Conservation (phyloP, 2,888 invertebrate species). For the Sarcophaga subvicina region DNA sequence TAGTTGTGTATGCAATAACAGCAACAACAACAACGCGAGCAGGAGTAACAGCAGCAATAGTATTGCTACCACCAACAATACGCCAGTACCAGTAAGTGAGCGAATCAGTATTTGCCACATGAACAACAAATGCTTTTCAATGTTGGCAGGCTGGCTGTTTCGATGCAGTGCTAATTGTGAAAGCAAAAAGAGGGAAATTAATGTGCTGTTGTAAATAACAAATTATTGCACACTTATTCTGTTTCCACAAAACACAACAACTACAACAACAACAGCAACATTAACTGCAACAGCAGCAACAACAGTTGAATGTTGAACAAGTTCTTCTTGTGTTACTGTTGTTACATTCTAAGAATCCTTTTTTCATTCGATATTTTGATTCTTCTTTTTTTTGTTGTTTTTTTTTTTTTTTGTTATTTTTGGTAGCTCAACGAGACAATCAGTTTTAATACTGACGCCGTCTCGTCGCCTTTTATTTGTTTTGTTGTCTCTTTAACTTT, state of each 20-base stretch:
- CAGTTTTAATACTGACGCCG: constrained; percentile 69
- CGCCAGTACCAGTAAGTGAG: not conserved
- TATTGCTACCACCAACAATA: constrained; percentile 12
- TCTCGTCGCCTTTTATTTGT: constrained; percentile 68
- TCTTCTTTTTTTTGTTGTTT: constrained; percentile 11
- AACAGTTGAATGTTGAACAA: constrained; percentile 67
- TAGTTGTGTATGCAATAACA: constrained; percentile 13
- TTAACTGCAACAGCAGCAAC: constrained; percentile 39
- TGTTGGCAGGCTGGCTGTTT: not conserved
- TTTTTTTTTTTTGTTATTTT: constrained; percentile 16
- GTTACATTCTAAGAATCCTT: constrained; percentile 70
- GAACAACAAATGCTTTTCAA: constrained; percentile 23
- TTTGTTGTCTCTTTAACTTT: constrained; percentile 59
- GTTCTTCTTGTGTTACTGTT: constrained; percentile 67
- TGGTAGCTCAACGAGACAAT: constrained; percentile 66
- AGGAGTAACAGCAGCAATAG: constrained; percentile 28
- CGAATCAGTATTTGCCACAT: constrained; percentile 17
- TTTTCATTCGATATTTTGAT: constrained; percentile 26
- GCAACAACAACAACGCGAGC: constrained; percentile 51
- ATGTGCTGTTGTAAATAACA: constrained; percentile 69
- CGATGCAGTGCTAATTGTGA: constrained; percentile 65
- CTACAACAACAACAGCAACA: constrained; percentile 39
- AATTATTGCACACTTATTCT: constrained; percentile 73
- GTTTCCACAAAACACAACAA: constrained; percentile 57
- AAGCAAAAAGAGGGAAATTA: not conserved